Conservation (phyloP, 1,140 invertebrate species). For the silkworm (Bombyx mori) region DNA sequence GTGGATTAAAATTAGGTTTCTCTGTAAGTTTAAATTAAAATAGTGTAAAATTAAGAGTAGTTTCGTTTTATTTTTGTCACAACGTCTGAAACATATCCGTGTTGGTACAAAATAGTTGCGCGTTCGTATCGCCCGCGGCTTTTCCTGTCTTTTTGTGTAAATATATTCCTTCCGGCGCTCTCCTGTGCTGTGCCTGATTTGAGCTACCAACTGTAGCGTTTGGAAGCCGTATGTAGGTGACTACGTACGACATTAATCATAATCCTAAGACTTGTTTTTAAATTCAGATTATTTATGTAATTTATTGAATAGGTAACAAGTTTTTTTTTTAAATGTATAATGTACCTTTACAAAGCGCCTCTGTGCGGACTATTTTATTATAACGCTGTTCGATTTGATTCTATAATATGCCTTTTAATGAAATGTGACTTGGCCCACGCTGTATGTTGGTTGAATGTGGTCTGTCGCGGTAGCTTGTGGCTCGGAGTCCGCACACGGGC, state of each 20-base stretch:
- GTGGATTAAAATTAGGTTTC: constrained; percentile 19
- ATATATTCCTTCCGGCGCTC: constrained; percentile 32
- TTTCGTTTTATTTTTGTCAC: constrained; percentile 7
- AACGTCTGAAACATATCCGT: constrained; percentile 20
- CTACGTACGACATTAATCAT: constrained; percentile 36
- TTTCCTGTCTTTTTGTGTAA: constrained; percentile 45
- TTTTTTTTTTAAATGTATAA: constrained; percentile 47
- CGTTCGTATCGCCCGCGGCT: constrained; percentile 46
- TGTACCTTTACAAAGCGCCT: constrained; percentile 44
- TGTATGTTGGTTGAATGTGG: no score
- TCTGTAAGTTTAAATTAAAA: constrained; percentile 1
- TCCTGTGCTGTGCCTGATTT: neutral
- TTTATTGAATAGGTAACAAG: constrained; percentile 62
- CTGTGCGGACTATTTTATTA: constrained; percentile 18
- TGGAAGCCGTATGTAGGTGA: constrained; percentile 2
- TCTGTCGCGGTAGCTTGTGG: no score
- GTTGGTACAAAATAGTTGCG: constrained; percentile 23
- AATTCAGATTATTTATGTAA: constrained; percentile 70
- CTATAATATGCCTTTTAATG: no score
- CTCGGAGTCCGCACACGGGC: constrained; percentile 19
- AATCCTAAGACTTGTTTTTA: constrained; percentile 68
- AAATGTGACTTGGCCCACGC: no score
- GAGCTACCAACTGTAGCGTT: no score
- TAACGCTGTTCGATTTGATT: neutral
- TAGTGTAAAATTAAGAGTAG: no score